phyloP scores from a whole-genome alignment of 2,888 invertebrate species.

The Stenichneumon culpator region DNA sequence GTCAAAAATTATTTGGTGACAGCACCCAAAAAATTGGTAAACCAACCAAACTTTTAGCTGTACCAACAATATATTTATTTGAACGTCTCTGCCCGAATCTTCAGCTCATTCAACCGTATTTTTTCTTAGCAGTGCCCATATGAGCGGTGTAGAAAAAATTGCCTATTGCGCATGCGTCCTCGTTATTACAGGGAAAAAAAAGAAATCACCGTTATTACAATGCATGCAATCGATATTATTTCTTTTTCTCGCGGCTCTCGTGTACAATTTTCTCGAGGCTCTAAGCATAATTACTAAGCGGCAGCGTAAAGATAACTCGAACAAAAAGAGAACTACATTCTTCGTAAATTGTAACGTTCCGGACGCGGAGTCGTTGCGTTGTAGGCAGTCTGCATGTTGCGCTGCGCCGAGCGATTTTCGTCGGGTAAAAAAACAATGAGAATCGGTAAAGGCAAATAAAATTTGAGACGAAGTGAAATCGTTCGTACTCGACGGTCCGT shows the following conservation, averaged over 20 bases:
- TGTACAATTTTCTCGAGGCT: conserved; percentile 13
- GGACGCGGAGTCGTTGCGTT: conserved; percentile 20
- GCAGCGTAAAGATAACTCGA: neutral
- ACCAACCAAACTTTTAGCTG: too few relatives aligned
- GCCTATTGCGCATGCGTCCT: neutral
- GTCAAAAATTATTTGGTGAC: too few relatives aligned
- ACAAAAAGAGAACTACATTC: conserved; percentile 6
- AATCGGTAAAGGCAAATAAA: conserved; percentile 33
- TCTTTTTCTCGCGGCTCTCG: neutral
- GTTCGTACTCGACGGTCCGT: conserved; percentile 41
- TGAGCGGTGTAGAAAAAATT: neutral
- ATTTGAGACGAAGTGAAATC: conserved; percentile 56
- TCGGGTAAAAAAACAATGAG: conserved; percentile 32
- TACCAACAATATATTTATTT: too few relatives aligned
- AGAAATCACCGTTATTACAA: neutral
- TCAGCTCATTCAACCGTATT: too few relatives aligned
- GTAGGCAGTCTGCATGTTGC: neutral
- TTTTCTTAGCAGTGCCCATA: neutral
- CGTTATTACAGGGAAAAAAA: neutral
- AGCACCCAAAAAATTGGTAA: neutral
- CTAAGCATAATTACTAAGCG: conserved; percentile 22
- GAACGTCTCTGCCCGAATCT: too few relatives aligned
- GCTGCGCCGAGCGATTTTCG: neutral
- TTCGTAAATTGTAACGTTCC: conserved; percentile 36
- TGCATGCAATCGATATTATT: neutral